phyloP scores from a whole-genome alignment of 2,113 vertebrate genomes.

The Paratilapia polleni region DNA sequence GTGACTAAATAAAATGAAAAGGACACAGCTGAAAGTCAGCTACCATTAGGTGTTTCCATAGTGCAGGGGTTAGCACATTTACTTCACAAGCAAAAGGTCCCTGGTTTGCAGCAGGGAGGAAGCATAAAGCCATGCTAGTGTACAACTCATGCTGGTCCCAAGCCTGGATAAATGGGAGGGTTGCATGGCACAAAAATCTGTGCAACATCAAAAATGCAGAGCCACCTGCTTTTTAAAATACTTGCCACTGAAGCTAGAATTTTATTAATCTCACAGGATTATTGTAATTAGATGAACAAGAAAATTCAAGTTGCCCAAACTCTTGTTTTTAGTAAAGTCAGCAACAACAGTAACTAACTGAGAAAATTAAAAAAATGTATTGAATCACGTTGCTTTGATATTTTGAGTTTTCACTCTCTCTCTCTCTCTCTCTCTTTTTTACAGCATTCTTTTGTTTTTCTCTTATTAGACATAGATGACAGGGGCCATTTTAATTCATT shows the following conservation, averaged over 20 bases:
- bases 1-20: too few species aligned
- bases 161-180: not conserved
- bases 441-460: too few species aligned
- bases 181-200: not conserved
- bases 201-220: not conserved
- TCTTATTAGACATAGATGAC: not conserved
- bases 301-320: too few species aligned
- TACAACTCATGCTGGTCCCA: not conserved
- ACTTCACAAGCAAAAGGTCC: not conserved
- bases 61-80: not conserved
- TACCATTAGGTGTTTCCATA: not conserved
- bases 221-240: not conserved
- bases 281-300: too few species aligned
- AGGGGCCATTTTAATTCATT: not conserved
- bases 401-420: too few species aligned
- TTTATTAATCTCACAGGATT: not conserved
- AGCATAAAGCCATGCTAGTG: not conserved
- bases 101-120: not conserved
- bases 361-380: too few species aligned
- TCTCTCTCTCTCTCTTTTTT: too few species aligned
- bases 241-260: not conserved
- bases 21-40: not conserved
- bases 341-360: too few species aligned
- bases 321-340: too few species aligned
- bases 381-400: too few species aligned